Base-by-base conservation (phyloP, 2,797 vertebrate genomes). In the Silurus lanzhouensis region DNA sequence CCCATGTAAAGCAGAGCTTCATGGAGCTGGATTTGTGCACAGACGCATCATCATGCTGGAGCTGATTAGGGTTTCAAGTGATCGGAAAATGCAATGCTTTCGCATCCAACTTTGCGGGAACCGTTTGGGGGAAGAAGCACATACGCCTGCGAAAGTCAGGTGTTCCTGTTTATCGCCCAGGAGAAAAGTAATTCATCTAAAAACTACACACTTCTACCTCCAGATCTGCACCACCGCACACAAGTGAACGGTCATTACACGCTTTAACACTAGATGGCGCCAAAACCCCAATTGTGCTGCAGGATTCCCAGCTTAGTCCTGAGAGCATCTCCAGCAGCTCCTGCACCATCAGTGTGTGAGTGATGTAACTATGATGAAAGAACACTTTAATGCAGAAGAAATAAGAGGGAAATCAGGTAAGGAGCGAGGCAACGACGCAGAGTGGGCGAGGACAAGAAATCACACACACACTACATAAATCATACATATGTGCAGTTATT, bases 331-430 rank as follows among this genome's bases (percentile, higher is more conserved):
- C 15, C 3, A n/a, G 46, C 2, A 14, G 44, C 46, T 74, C 71
- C 17, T 44, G n/a, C 31, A 44, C 19, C 7, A 57, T 55, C 74
- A 57, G 55, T 6, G 25, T 13, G 27, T 8, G 27, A 20, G 31
- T 60, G 75, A 58, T 31, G 76, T 44, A 44, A 60, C 5, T 1
- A 78, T n/a, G 72, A 75, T 75, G 72, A 55, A 75, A 75, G n/a
- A 27, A 75, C 15, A 27, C 25, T 75, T 19, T 12, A 52, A 52
- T n/a, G 71, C 10, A 52, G 68, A 46, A 22, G 68, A 71, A 13
- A 46, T 4, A 22, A 14, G 70, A 14, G 25, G 44, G n/a, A 52
- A n/a, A 48, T 13, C 44, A 22, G 27, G 27, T 10, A 46, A 46
- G 44, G 68, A 71, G 68, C 17, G 31, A 71, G 10, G 48, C 48